Conservation (phyloP, 1,140 invertebrate genomes). For the Drosophila orosa region DNA sequence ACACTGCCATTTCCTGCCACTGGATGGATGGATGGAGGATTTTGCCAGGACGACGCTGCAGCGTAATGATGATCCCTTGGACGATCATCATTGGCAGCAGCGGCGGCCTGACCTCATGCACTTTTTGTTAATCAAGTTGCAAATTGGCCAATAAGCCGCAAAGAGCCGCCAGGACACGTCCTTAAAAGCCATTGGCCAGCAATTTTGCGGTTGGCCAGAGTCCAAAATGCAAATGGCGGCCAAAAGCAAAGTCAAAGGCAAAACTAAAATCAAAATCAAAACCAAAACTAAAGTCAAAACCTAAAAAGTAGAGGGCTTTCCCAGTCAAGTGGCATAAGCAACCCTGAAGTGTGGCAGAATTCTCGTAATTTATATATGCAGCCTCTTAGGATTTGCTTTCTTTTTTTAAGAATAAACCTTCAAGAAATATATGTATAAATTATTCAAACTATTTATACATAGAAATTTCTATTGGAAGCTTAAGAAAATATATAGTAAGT, state of each 20-base stretch:
- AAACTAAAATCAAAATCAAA: not conserved
- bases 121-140: slow-evolving; percentile 70
- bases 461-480: not conserved
- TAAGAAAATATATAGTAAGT: not conserved
- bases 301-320: not conserved
- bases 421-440: not conserved
- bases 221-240: slow-evolving; percentile 61
- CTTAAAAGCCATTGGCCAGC: slow-evolving; percentile 48
- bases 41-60: not conserved
- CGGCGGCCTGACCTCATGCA: slow-evolving; percentile 39
- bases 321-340: slow-evolving; percentile 22
- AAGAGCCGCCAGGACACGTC: slow-evolving; percentile 46
- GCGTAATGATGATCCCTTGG: slow-evolving; percentile 2
- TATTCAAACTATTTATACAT: not conserved
- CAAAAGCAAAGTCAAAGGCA: not conserved
- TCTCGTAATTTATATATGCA: slow-evolving; percentile 3
- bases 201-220: slow-evolving; percentile 57
- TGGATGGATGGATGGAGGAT: not conserved
- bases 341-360: slow-evolving; percentile 12
- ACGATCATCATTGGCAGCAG: slow-evolving; percentile 23
- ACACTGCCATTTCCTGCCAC: slow-evolving; percentile 16
- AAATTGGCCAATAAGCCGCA: slow-evolving; percentile 73
- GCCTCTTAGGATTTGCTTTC: too few species aligned
- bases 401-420: not conserved
- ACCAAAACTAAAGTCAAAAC: not conserved